Percentiles rank a stretch among this genome's conserved stretches.
Conservation (phyloP, 2,888 invertebrate genomes). For the Drosophila kambysellisi region DNA sequence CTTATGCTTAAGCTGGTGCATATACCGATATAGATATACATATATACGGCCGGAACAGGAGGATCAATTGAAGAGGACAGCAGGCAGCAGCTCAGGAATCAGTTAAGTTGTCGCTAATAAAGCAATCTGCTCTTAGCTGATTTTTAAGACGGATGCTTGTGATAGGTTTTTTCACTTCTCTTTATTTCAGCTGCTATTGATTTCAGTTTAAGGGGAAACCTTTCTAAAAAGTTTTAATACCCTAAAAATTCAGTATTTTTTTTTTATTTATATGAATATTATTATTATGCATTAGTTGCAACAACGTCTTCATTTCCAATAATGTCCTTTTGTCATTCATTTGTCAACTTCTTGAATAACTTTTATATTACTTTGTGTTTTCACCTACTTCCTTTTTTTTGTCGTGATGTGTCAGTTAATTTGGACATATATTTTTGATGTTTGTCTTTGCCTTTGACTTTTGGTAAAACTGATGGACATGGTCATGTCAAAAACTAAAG, state of each 20-base stretch:
- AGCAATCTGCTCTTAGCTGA: constrained; percentile 27
- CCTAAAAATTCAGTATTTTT: neutral
- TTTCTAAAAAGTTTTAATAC: neutral
- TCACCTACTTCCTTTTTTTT: constrained; percentile 19
- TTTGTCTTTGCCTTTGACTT: constrained; percentile 32
- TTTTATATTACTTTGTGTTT: constrained; percentile 2
- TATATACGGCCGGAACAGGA: constrained; percentile 39
- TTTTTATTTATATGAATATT: neutral
- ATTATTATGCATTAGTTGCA: constrained; percentile 2
- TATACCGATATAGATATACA: constrained; percentile 6
- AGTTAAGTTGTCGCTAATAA: constrained; percentile 42
- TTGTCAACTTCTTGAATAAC: constrained; percentile 43
- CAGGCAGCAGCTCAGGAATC: neutral
- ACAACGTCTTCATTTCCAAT: constrained; percentile 6
- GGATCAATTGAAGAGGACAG: constrained; percentile 30
- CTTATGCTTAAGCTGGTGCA: constrained; percentile 46
- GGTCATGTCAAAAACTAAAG: constrained; percentile 57
- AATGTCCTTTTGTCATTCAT: constrained; percentile 41
- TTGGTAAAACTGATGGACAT: constrained; percentile 56
- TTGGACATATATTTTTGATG: constrained; percentile 37
- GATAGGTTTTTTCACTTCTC: neutral
- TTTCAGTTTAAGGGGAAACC: constrained; percentile 13
- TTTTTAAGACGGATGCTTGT: constrained; percentile 46
- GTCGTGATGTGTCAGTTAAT: constrained; percentile 66
- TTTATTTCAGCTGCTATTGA: constrained; percentile 19